Base-by-base conservation (phyloP, 1,140 invertebrate species). In the Berghia stephanieae region DNA sequence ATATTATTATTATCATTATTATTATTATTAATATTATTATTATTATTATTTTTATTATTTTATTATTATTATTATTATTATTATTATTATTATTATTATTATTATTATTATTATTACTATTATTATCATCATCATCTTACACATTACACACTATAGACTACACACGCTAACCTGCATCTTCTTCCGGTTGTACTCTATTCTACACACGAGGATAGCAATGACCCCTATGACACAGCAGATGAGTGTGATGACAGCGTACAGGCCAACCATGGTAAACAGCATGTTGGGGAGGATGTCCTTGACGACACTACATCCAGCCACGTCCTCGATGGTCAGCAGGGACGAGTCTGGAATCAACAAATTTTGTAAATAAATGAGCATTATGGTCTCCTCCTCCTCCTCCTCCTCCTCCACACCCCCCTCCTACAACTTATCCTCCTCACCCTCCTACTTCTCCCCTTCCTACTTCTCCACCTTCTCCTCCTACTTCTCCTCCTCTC, bases 261-360 rank as follows among this genome's bases (percentile, higher is more conserved):
- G 24, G 38, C 34, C 55, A 27, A 75, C 63, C 57, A 75, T 63
- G 27, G 42, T 63, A 27, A 60, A 75, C 5, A 60, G 38, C 49
- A 76, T 49, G 24, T 34, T 49, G 3, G 49, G 55, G 18, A 76
- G 10, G 34, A 43, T 31, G 38, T 36, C 43, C 27, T 75, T 21
- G n/a, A 16, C 24, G 40, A 72, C 13, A 36, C 46, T 36, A n/a
- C 46, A 44, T 3, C 1, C 13, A 16, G 6, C 27, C 24, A 18
- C 31, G 27, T 31, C n/a, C 21, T 16, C 31, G 21, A 38, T 38
- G 16, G 21, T 0, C n/a, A 63, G 24, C 57, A 63, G 8, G 34
- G 6, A 63, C 24, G 10, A 34, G 57, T 6, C 34, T n/a, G n/a
- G 24, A 8, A 16, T 27, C 36, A 24, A 8, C 8, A 13, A 24